Conservation (phyloP, 2,888 invertebrate genomes). For the Dione vanillae region DNA sequence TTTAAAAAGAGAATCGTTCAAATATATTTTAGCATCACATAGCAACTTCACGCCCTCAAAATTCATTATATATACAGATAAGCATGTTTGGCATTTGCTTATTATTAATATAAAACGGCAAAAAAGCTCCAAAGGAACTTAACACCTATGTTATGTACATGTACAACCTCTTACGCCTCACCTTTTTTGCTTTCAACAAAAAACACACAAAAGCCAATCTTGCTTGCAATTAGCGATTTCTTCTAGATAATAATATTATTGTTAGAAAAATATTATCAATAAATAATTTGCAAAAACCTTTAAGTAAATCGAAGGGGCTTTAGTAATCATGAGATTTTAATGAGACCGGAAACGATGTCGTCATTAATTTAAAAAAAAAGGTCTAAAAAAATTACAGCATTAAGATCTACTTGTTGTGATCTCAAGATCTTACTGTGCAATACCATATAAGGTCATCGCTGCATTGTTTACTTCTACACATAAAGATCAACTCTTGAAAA, state of each 20-base stretch:
- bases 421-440: conserved; percentile 19
- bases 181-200: conserved; percentile 9
- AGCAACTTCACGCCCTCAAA: too few species aligned
- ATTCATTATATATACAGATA: too few species aligned
- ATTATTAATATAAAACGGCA: not conserved
- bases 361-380: not conserved
- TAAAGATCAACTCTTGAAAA: conserved; percentile 45
- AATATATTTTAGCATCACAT: too few species aligned
- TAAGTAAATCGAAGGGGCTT: not conserved
- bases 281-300: conserved; percentile 2
- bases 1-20: too few species aligned
- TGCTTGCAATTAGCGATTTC: not conserved
- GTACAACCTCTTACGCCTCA: not conserved
- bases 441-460: conserved; percentile 40
- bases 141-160: not conserved
- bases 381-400: not conserved
- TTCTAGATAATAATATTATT: not conserved
- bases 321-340: not conserved
- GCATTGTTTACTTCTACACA: conserved; percentile 29
- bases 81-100: too few species aligned
- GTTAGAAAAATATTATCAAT: not conserved
- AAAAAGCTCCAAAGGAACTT: not conserved
- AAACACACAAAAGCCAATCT: not conserved
- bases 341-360: not conserved
- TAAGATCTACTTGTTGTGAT: not conserved